These are phyloP conservation scores for Phortica okadai DNA, from an alignment of 2,888 invertebrate species.

Conservation along the genomic window DNA sequence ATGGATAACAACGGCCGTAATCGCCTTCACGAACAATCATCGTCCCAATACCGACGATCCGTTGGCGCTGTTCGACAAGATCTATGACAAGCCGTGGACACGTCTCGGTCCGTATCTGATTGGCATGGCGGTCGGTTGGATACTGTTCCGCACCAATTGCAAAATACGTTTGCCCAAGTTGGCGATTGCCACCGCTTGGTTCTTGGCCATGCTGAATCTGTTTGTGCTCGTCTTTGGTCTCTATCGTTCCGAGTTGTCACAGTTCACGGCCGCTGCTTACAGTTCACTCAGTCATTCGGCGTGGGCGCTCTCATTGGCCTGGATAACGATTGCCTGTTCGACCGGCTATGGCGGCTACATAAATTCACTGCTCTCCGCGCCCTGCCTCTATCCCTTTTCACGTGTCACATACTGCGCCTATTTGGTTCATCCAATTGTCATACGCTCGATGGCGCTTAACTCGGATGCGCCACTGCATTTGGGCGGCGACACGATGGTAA, in stretches of 20 bases:
- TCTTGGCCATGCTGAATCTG: constrained; percentile 81
- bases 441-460: constrained; percentile 87
- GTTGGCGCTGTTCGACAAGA: constrained; percentile 89
- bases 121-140: constrained; percentile 90
- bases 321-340: constrained; percentile 91
- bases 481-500: constrained; percentile 86
- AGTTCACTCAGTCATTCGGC: constrained; percentile 89
- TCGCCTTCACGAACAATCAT: constrained; percentile 87
- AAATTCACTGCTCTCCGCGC: constrained; percentile 84
- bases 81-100: constrained; percentile 94
- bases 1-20: constrained; percentile 87
- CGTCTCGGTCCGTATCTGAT: constrained; percentile 89
- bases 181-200: constrained; percentile 84
- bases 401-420: constrained; percentile 92
- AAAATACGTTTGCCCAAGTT: constrained; percentile 84
- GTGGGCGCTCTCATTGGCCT: constrained; percentile 88
- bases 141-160: constrained; percentile 88
- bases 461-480: constrained; percentile 89
- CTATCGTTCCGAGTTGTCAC: constrained; percentile 83
- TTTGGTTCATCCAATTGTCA: constrained; percentile 88
- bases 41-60: constrained; percentile 88
- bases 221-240: constrained; percentile 87
- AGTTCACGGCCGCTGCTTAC: constrained; percentile 85
- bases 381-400: constrained; percentile 89
- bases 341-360: constrained; percentile 90